Conservation (phyloP, 1,140 invertebrate genomes). For the Luehdorfia chinensis region DNA sequence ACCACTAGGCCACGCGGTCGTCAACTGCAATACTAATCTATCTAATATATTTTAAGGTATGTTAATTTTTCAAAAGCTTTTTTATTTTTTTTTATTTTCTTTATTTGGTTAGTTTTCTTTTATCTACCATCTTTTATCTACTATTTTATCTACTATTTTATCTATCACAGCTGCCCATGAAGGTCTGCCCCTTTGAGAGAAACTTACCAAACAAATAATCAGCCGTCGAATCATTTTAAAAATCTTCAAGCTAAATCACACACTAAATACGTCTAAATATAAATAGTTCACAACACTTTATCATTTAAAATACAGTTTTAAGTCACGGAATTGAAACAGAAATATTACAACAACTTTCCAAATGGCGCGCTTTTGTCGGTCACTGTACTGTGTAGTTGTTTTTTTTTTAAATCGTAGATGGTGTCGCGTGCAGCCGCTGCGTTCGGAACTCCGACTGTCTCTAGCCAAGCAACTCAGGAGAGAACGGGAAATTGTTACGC, state of each 20-base stretch:
- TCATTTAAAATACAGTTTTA: constrained; percentile 13
- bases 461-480: constrained; percentile 9
- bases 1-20: too few relatives aligned
- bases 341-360: constrained; percentile 24
- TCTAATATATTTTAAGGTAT: too few relatives aligned
- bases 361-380: constrained; percentile 19
- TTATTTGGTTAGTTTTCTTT: too few relatives aligned
- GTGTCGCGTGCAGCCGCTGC: constrained; percentile 12
- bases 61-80: too few relatives aligned
- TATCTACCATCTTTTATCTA: too few relatives aligned
- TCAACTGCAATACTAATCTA: too few relatives aligned
- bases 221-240: not conserved
- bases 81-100: too few relatives aligned
- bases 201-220: not conserved
- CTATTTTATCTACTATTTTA: too few relatives aligned
- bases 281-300: constrained; percentile 20
- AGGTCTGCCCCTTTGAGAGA: too few relatives aligned
- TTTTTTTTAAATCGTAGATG: constrained; percentile 12
- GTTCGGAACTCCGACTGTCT: constrained; percentile 11
- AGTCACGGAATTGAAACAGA: constrained; percentile 17
- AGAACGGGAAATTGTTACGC: constrained; percentile 21
- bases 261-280: constrained; percentile 1
- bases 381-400: constrained; percentile 15
- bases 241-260: not conserved
- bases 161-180: too few relatives aligned